Conservation (phyloP, 2,113 vertebrate species). For the Oceanites oceanicus region DNA sequence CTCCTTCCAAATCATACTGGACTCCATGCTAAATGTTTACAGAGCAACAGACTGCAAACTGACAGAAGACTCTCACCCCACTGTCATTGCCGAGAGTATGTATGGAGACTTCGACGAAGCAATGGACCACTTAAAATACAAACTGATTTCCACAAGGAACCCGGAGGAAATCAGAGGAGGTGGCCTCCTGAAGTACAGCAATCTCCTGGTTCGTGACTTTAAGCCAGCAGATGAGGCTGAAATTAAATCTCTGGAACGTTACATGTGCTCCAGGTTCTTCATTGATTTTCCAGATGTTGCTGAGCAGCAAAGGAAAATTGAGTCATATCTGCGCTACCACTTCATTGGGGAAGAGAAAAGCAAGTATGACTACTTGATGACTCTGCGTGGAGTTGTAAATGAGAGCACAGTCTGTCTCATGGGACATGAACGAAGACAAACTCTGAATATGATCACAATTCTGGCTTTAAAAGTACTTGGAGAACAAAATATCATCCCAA, state of each 20-base stretch:
- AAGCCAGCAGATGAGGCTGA: conserved; percentile 87
- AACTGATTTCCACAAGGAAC: conserved; percentile 90
- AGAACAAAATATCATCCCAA: conserved; percentile 93
- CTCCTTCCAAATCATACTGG: conserved; percentile 95
- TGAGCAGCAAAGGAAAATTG: conserved; percentile 93
- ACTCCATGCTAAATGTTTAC: conserved; percentile 85
- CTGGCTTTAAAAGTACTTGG: conserved; percentile 92
- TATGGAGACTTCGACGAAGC: conserved; percentile 92
- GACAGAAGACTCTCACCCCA: conserved; percentile 55
- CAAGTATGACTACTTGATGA: conserved; percentile 98
- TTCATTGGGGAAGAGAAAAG: conserved; percentile 94
- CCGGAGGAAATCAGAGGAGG: conserved; percentile 96
- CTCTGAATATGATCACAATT: conserved; percentile 94
- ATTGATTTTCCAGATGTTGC: conserved; percentile 94
- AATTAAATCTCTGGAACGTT: conserved; percentile 93
- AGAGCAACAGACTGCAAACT: conserved; percentile 71
- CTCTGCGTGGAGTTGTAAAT: conserved; percentile 86
- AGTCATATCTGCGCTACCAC: conserved; percentile 94
- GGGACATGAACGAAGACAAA: conserved; percentile 88
- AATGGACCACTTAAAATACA: conserved; percentile 89
- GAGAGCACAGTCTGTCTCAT: conserved; percentile 96
- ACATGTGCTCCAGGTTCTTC: conserved; percentile 98
- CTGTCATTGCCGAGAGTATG: conserved; percentile 92
- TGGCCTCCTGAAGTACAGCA: conserved; percentile 94
- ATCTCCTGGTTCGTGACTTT: conserved; percentile 91